Evolutionary conservation across 2,888 invertebrate genomes (phyloP), one percentile per base, ranked within the genome.

Genomic region (Dione juno): DNA sequence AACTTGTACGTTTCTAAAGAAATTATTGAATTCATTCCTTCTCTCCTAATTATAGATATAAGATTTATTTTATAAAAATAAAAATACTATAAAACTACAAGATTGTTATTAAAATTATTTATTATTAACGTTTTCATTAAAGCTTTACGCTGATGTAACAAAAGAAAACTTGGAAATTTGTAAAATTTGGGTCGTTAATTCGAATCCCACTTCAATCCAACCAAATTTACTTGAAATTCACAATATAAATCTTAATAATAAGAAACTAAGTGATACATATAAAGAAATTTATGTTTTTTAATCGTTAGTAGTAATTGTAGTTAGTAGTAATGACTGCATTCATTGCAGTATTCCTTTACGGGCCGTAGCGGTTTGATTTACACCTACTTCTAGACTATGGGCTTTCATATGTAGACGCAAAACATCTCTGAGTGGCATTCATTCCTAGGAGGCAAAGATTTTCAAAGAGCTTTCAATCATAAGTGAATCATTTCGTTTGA

Each of bases 381-480:
- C 59, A 43, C 21, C 21, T 43, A 59, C 59, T 19, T 41, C 13
- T 13, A 41, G 53, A 53, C 53, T 53, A 11, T 59, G 14, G 3
- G 35, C 43, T 14, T 59, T 43, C 21, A 28, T 59, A 59, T 59
- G 14, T 41, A 59, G 59, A 28, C 10, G 21, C 21, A 43, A 6
- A 54, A n/a, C 28, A 28, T 53, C 41, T 43, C 41, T 43, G 59
- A 59, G 59, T 37, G n/a, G n/a, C 43, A 21, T 43, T 59, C 59
- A 59, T 28, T 14, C 10, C 21, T 37, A 37, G 35, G 43, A 21
- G 59, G 43, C 10, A 59, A 40, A 40, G 37, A n/a, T 28, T 43
- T 59, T 59, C 59, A 59, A 59, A 59, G 59, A 59, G 21, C 59
- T 43, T 59, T 28, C 43, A 59, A 43, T 59, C 8, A 43, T 59